Evolutionary conservation across 2,113 vertebrate genomes (phyloP).

Genomic region (Caloenas nicobarica): DNA sequence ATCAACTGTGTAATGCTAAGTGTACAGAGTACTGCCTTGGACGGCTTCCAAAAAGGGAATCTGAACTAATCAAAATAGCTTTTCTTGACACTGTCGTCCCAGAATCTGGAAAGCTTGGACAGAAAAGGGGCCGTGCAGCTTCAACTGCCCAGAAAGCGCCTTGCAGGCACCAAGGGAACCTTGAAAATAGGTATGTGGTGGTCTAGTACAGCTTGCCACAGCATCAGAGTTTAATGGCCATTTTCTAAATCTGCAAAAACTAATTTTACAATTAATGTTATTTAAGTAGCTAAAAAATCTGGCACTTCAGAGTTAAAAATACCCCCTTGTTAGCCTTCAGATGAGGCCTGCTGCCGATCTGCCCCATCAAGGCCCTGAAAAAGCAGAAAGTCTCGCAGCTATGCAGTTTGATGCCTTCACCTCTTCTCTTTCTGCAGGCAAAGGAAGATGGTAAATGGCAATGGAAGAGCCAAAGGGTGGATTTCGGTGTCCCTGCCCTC

Average conservation of each 20-base stretch:
- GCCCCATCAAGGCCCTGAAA: neutral
- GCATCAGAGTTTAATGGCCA: neutral
- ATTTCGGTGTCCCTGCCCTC: neutral
- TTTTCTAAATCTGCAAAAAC: neutral
- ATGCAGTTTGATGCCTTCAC: neutral
- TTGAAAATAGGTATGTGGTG: accelerated
- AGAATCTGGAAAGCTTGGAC: neutral
- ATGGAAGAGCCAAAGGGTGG: accelerated
- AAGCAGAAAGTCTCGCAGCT: no score
- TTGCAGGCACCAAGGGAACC: accelerated
- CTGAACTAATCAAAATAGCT: neutral
- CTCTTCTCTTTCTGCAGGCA: neutral
- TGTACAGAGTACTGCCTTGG: neutral
- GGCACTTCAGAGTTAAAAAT: neutral
- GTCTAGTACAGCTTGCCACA: neutral
- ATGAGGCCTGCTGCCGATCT: accelerated
- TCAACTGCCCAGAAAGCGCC: neutral
- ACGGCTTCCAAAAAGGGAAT: neutral
- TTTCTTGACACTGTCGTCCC: neutral
- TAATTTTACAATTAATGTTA: neutral
- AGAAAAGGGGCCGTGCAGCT: neutral
- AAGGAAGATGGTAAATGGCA: neutral
- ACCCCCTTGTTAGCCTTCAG: neutral
- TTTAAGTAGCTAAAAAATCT: neutral
- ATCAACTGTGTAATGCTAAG: neutral